Percentiles rank a stretch among this genome's conserved stretches.
These are phyloP conservation scores for Drosophila takahashii DNA, from an alignment of 1,140 invertebrate species.

Conservation along the genomic window DNA sequence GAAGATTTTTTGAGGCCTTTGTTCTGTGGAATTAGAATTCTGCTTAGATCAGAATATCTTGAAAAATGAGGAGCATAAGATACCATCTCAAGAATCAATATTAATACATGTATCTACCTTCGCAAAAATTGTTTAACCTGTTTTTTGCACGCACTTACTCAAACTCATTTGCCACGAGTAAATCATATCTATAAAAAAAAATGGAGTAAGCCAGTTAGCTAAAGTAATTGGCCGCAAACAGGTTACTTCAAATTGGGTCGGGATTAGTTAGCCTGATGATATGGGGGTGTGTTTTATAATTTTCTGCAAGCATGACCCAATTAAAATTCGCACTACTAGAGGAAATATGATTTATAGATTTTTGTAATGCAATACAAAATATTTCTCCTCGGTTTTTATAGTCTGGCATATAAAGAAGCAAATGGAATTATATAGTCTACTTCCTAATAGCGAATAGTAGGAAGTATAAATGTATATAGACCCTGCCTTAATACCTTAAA, in stretches of 20 bases:
- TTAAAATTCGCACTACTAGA: not conserved
- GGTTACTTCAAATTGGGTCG: constrained; percentile 18
- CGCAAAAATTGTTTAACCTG: not conserved
- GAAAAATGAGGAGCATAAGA: not conserved
- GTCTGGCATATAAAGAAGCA: too few relatives aligned
- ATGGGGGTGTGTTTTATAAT: constrained; percentile 2
- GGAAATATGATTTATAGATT: not conserved
- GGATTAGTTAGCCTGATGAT: constrained; percentile 7
- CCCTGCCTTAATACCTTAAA: too few relatives aligned
- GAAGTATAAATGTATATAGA: too few relatives aligned
- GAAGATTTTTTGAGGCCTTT: not conserved
- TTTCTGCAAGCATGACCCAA: not conserved
- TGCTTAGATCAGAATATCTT: not conserved
- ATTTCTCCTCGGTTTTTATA: too few relatives aligned
- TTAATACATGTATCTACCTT: too few relatives aligned
- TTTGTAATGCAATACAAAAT: not conserved
- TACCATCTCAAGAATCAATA: not conserved
- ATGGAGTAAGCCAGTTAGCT: constrained; percentile 3
- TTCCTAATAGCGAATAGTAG: too few relatives aligned
- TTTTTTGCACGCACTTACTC: not conserved
- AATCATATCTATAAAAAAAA: constrained; percentile 1
- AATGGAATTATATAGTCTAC: not conserved
- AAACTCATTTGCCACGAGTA: not conserved
- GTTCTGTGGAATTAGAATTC: too few relatives aligned
- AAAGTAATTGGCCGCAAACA: constrained; percentile 11